Evolutionary conservation across 2,888 invertebrate species (phyloP), one percentile per base, ranked within the genome.

Genomic region (Uropetala carovei): DNA sequence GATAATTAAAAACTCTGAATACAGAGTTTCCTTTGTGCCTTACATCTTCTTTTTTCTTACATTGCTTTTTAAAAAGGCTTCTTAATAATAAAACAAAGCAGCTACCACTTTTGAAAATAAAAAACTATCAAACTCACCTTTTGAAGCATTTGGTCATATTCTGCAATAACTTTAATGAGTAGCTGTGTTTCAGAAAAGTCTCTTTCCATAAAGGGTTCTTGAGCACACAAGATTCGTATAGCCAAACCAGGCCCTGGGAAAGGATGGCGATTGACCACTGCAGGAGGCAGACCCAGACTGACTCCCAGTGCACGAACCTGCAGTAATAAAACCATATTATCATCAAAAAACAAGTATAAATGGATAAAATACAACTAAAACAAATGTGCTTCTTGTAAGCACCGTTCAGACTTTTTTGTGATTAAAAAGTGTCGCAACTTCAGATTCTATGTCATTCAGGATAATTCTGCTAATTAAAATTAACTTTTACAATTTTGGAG

Each of bases 181-280:
- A 98, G 98, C 96, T 98, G 98, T 92, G 99, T 99, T 96, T 99
- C 99, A 18, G 98, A 97, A 95, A 99, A 99, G 95, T 99, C 99
- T 94, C 98, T 96, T 94, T 99, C 99, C 96, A 98, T 97, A 95
- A 97, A 99, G 7, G 99, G 98, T 95, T 99, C 99, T 93, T 98
- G 98, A 93, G 99, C 98, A 95, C 99, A 99, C 68, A 99, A 96
- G 93, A 99, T 97, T 93, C 99, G 96, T 94, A 99, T 99, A 82
- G 99, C 99, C 93, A 99, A 96, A 18, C 99, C 99, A 22, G 99
- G 99, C 3, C 99, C 99, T 27, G 99, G 99, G 96, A 99, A 99
- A 84, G 99, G 99, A 95, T 99, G 99, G 93, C 99, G 96, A 95
- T 98, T 97, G 93, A 99, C 98, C 93, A 99, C 96, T 93, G 97